phyloP scores from a whole-genome alignment of 2,888 invertebrate species.

The Hymenopus coronatus region DNA sequence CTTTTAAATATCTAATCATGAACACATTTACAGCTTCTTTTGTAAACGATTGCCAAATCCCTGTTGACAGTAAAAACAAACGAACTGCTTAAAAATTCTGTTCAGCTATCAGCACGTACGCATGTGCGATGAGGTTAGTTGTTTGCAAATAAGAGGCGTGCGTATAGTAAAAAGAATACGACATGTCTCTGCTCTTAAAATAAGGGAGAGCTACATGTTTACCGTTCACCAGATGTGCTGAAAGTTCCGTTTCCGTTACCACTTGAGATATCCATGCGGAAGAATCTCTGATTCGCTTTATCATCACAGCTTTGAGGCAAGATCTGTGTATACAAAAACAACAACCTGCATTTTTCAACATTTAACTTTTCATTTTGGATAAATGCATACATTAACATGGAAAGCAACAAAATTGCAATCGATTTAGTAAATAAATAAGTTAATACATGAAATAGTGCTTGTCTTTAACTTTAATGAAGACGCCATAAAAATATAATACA shows the following conservation, averaged over 20 bases:
- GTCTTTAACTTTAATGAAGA: too few relatives aligned
- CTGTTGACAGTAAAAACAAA: neutral
- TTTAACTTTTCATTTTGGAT: too few relatives aligned
- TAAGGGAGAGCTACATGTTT: neutral
- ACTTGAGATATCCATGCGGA: too few relatives aligned
- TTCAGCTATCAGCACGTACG: neutral
- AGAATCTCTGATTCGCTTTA: neutral
- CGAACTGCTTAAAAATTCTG: neutral
- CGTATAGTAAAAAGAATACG: neutral
- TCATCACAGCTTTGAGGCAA: too few relatives aligned
- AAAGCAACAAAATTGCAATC: too few relatives aligned
- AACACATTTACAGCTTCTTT: neutral
- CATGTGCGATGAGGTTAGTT: neutral
- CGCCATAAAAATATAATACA: too few relatives aligned
- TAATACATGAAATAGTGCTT: too few relatives aligned
- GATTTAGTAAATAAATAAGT: too few relatives aligned
- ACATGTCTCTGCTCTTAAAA: neutral
- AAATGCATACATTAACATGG: too few relatives aligned
- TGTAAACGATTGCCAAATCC: neutral
- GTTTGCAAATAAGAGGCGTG: neutral
- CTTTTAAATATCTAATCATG: too few relatives aligned
- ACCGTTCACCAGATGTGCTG: neutral
- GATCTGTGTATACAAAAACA: too few relatives aligned
- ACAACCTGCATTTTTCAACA: too few relatives aligned
- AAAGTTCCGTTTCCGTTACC: neutral